Evolutionary conservation across 2,113 vertebrate species (phyloP).

Genomic region (Zingel zingel): DNA sequence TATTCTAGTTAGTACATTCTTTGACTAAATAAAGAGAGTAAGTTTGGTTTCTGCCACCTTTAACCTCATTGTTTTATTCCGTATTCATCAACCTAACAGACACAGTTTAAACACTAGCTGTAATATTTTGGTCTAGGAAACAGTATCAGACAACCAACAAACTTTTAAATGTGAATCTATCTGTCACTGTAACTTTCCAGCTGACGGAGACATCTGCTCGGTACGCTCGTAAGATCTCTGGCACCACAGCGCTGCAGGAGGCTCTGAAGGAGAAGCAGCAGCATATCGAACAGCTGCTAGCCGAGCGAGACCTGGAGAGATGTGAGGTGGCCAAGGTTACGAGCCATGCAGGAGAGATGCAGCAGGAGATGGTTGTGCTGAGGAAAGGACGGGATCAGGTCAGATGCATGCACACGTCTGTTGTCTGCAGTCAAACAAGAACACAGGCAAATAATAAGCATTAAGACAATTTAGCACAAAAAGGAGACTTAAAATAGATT

Average conservation of each 20-base stretch:
- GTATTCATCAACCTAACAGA: no score
- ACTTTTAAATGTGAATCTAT: background rate
- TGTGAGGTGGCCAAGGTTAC: slow-evolving; percentile 97
- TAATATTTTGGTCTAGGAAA: background rate
- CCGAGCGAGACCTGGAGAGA: slow-evolving; percentile 94
- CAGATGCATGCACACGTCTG: slow-evolving; percentile 2
- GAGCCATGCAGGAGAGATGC: slow-evolving; percentile 95
- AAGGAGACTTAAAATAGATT: background rate
- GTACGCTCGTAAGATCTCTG: slow-evolving; percentile 96
- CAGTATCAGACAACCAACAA: background rate
- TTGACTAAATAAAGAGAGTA: no score
- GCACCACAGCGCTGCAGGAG: slow-evolving; percentile 97
- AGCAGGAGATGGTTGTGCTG: slow-evolving; percentile 91
- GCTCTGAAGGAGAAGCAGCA: slow-evolving; percentile 99
- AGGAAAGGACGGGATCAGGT: slow-evolving; percentile 96
- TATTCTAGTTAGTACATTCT: no score
- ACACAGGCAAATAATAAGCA: background rate
- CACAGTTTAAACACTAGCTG: no score
- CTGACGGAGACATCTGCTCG: slow-evolving; percentile 97
- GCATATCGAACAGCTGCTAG: slow-evolving; percentile 98
- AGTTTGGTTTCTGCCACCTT: no score
- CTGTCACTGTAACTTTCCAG: slow-evolving; percentile 75
- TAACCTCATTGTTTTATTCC: no score
- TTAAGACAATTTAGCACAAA: background rate
- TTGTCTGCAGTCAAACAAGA: background rate